These are phyloP conservation scores for Apostichopus parvimensis DNA, from an alignment of 35 echinoderm and acorn worm genomes.

Conservation along the genomic window DNA sequence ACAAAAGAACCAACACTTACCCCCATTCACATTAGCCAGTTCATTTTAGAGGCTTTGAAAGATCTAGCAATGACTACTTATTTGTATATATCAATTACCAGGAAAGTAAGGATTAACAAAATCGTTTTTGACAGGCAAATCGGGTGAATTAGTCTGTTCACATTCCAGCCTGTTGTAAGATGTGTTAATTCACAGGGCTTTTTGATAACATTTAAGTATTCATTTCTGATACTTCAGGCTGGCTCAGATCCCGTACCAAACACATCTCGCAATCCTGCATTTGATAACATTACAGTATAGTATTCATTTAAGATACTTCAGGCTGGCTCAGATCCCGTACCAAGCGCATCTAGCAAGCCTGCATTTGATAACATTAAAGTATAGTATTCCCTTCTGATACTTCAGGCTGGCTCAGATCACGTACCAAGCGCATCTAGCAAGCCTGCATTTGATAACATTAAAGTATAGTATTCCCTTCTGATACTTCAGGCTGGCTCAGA, in stretches of 20 bases:
- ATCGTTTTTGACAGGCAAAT: no score
- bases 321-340: conserved; percentile 57
- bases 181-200: no score
- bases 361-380: not conserved
- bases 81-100: no score
- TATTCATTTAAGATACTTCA: not conserved
- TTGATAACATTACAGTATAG: not conserved
- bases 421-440: conserved; percentile 6
- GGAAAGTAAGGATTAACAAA: no score
- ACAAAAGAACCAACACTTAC: no score
- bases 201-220: not conserved
- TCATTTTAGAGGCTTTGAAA: no score
- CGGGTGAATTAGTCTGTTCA: no score
- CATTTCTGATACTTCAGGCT: conserved; percentile 5
- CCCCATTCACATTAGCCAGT: no score
- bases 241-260: conserved; percentile 44
- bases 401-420: conserved; percentile 57
- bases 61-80: no score
- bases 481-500: conserved; percentile 52
- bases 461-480: not conserved
- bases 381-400: not conserved
- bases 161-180: no score
- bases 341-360: not conserved
- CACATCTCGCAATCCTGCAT: not conserved
- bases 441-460: not conserved